Conservation (phyloP, 1,140 invertebrate species). For the Helicorthomorpha holstii region DNA sequence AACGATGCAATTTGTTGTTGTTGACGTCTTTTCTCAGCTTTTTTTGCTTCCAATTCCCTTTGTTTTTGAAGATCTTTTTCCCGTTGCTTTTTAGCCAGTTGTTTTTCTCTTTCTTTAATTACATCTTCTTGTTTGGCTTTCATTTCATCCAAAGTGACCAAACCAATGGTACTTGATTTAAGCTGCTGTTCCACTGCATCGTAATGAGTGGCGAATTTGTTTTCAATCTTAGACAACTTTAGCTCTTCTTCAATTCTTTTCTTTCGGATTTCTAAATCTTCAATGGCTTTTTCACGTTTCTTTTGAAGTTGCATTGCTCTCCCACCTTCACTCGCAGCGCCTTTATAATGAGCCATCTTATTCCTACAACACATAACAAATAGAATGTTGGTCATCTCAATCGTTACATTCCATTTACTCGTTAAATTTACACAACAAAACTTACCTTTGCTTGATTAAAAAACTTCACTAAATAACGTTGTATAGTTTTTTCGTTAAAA, state of each 20-base stretch:
- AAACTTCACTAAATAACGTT: too few relatives aligned
- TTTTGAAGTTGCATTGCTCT: constrained; percentile 95
- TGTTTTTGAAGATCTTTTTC: constrained; percentile 78
- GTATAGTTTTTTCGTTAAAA: too few relatives aligned
- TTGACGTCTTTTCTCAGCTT: constrained; percentile 79
- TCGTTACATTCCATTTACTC: too few relatives aligned
- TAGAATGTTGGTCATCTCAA: too few relatives aligned
- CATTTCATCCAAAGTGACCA: constrained; percentile 98
- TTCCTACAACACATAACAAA: too few relatives aligned
- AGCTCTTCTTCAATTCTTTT: constrained; percentile 97
- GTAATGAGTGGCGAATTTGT: constrained; percentile 99
- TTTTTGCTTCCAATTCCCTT: constrained; percentile 70
- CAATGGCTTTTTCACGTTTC: constrained; percentile 88
- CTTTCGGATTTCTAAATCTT: constrained; percentile 89
- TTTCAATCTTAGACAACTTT: constrained; percentile 87
- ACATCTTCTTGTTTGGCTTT: constrained; percentile 96
- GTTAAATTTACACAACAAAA: too few relatives aligned
- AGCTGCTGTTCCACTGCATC: constrained; percentile 98
- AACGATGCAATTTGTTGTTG: constrained; percentile 69
- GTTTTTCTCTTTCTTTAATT: constrained; percentile 81
- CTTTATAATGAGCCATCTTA: constrained; percentile 99
- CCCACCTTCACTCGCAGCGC: constrained; percentile 91
- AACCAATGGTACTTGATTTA: constrained; percentile 85
- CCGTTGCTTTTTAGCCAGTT: constrained; percentile 77
- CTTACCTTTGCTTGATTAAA: too few relatives aligned